These are phyloP conservation scores for Polymixis flavicincta DNA, from an alignment of 2,888 invertebrate genomes.

Conservation along the genomic window DNA sequence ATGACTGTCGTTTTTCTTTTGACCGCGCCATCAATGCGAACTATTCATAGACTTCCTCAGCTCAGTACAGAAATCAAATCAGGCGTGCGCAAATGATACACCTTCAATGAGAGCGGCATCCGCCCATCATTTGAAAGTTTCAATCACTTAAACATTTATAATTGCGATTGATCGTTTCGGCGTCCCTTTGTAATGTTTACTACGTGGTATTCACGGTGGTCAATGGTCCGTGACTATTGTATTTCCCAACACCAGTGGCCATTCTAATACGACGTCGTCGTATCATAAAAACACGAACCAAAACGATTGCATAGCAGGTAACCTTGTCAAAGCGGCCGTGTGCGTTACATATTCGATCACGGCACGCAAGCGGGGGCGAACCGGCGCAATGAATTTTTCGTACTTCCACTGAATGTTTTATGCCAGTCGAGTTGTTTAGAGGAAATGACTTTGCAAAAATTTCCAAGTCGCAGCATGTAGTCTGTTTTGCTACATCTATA, in stretches of 20 bases:
- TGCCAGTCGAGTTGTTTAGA: slow-evolving; percentile 70
- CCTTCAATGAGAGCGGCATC: neutral
- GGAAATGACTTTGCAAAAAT: slow-evolving; percentile 62
- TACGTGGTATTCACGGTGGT: neutral
- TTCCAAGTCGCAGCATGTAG: slow-evolving; percentile 28
- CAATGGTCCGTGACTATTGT: neutral
- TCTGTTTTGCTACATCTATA: slow-evolving; percentile 13
- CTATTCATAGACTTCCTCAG: neutral
- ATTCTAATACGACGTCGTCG: neutral
- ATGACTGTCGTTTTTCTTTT: neutral
- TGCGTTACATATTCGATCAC: slow-evolving; percentile 70
- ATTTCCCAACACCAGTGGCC: neutral
- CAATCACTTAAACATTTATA: neutral
- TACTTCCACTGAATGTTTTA: slow-evolving; percentile 73
- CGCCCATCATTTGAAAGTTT: neutral
- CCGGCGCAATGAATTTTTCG: slow-evolving; percentile 74
- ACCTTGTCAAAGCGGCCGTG: slow-evolving; percentile 57
- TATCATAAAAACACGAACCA: slow-evolving; percentile 18
- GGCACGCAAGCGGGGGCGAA: slow-evolving; percentile 59
- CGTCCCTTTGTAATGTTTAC: neutral
- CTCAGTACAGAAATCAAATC: neutral
- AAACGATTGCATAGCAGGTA: slow-evolving; percentile 38
- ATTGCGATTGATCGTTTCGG: neutral
- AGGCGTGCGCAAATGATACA: neutral
- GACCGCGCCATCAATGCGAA: neutral